phyloP scores from a whole-genome alignment of 2,797 vertebrate genomes.

The Amniataba percoides region DNA sequence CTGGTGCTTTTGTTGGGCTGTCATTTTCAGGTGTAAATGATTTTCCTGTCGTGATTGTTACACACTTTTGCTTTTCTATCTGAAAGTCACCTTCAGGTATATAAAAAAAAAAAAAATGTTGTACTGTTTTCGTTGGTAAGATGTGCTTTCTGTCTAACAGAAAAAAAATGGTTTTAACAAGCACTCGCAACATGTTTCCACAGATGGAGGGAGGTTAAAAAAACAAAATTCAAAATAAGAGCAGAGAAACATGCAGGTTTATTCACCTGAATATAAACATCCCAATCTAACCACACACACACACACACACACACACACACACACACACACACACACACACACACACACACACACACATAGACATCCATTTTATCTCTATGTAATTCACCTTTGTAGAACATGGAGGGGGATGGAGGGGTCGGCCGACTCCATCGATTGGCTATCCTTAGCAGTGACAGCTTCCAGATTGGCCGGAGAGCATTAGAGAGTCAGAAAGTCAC shows the following conservation, averaged over 20 bases:
- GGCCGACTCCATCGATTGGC: conserved; percentile 76
- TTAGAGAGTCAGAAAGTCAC: conserved; percentile 78
- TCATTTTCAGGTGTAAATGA: not conserved
- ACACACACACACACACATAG: not conserved
- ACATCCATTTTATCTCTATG: conserved; percentile 59
- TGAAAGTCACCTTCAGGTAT: conserved; percentile 35
- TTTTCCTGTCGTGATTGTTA: not conserved
- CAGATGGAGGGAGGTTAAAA: not conserved
- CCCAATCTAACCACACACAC: not conserved
- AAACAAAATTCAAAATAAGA: not conserved
- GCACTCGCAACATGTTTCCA: conserved; percentile 9
- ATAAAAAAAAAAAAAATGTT: not conserved
- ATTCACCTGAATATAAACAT: conserved; percentile 21
- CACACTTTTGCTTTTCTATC: not conserved
- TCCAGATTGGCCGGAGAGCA: conserved; percentile 78
- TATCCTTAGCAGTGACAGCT: conserved; percentile 74
- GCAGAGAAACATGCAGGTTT: conserved; percentile 4
- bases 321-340: conserved; percentile 15
- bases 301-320: conserved; percentile 7
- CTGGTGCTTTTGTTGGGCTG: not conserved
- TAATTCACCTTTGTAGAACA: conserved; percentile 78
- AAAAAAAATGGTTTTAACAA: conserved; percentile 28
- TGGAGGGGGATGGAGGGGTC: conserved; percentile 58
- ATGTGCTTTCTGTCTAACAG: conserved; percentile 19
- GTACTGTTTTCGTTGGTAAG: conserved; percentile 12